A percentile compares a stretch with the other conserved stretches of the same genome.
Conservation (phyloP, 2,888 invertebrate genomes). For the Zaprionus bogoriensis region DNA sequence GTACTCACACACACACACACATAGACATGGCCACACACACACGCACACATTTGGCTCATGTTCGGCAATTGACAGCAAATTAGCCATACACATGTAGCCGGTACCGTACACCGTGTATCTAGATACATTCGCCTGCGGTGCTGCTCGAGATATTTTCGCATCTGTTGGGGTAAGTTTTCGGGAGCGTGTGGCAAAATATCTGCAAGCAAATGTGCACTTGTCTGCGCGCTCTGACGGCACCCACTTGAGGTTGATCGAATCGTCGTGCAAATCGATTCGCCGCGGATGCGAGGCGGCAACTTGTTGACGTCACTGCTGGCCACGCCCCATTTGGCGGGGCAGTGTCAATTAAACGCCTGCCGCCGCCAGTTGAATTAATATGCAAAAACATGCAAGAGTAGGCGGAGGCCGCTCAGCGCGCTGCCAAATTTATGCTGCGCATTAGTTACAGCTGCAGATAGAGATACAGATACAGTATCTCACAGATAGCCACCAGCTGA, state of each 20-base stretch:
- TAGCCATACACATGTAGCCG: constrained; percentile 45
- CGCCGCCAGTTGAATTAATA: constrained; percentile 56
- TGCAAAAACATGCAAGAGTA: constrained; percentile 50
- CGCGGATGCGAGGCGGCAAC: constrained; percentile 62
- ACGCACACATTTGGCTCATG: constrained; percentile 7
- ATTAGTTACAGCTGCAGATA: constrained; percentile 59
- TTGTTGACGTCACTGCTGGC: constrained; percentile 70
- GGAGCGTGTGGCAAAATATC: constrained; percentile 9
- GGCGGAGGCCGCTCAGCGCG: constrained; percentile 38
- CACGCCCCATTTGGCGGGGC: constrained; percentile 71
- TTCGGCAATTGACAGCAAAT: constrained; percentile 54
- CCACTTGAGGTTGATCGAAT: constrained; percentile 51
- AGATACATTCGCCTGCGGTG: constrained; percentile 21
- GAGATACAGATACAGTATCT: constrained; percentile 58
- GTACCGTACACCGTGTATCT: constrained; percentile 25
- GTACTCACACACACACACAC: constrained; percentile 26
- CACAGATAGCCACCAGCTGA: constrained; percentile 22
- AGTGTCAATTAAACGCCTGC: constrained; percentile 59
- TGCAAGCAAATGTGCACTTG: constrained; percentile 31
- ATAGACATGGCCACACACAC: constrained; percentile 1
- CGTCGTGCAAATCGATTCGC: constrained; percentile 63
- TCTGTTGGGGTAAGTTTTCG: constrained; percentile 16
- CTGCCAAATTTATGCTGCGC: constrained; percentile 66
- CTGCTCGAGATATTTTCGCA: constrained; percentile 20
- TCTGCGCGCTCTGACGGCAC: constrained; percentile 4